A percentile compares a stretch with the other conserved stretches of the same genome.
phyloP scores from a whole-genome alignment of 2,888 invertebrate species.

The Auanema freiburgensis region DNA sequence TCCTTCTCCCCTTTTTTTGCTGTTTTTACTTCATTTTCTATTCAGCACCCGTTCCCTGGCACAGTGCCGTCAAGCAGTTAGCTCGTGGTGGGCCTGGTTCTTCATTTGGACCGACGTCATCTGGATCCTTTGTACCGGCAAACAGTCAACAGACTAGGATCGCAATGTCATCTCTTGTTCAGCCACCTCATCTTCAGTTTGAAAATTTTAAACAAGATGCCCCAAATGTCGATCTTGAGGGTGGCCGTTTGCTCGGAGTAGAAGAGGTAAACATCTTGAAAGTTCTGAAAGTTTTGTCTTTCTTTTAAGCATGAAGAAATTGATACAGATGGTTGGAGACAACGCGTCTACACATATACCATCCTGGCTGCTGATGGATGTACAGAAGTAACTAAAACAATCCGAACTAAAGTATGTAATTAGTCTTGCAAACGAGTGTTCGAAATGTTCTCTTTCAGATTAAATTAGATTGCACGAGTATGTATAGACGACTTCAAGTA shows the following conservation, averaged over 20 bases:
- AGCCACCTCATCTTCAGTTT: slow-evolving; percentile 11
- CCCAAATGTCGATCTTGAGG: slow-evolving; percentile 52
- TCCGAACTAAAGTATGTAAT: slow-evolving; percentile 43
- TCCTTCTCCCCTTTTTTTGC: no score
- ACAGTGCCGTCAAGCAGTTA: slow-evolving; percentile 22
- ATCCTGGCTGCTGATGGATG: slow-evolving; percentile 52
- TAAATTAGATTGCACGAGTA: slow-evolving; percentile 34
- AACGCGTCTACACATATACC: slow-evolving; percentile 51
- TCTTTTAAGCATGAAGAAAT: slow-evolving; percentile 58
- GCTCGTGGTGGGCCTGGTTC: slow-evolving; percentile 14
- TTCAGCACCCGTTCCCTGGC: slow-evolving; percentile 25
- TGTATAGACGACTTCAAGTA: slow-evolving; percentile 28
- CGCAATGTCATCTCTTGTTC: slow-evolving; percentile 18
- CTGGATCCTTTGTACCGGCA: no score
- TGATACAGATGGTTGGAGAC: slow-evolving; percentile 59
- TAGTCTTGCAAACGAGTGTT: not conserved
- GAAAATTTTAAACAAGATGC: slow-evolving; percentile 10
- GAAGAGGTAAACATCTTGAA: slow-evolving; percentile 38
- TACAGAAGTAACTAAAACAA: slow-evolving; percentile 55
- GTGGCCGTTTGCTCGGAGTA: slow-evolving; percentile 46
- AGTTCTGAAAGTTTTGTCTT: not conserved
- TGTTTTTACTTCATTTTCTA: no score
- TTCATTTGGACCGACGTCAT: slow-evolving; percentile 5
- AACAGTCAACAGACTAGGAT: not conserved
- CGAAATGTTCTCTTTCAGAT: slow-evolving; percentile 22